These are phyloP conservation scores for Odiellus spinosus DNA, from an alignment of 2,888 invertebrate species.

Conservation along the genomic window DNA sequence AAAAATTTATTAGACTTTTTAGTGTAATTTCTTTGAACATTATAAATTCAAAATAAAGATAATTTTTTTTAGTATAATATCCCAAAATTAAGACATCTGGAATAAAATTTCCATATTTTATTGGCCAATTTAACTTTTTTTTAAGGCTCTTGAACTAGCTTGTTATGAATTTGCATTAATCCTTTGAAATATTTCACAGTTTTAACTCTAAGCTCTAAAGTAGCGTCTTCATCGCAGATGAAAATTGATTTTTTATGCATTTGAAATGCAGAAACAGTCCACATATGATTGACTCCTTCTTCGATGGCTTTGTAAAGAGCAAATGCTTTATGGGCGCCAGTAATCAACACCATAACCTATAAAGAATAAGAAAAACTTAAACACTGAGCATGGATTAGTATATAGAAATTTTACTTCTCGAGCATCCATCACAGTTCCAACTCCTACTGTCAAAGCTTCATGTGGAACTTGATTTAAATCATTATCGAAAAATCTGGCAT, in stretches of 20 bases:
- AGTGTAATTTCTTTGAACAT: no score
- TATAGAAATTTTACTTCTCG: constrained; percentile 83
- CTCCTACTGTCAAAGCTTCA: constrained; percentile 92
- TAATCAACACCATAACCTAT: constrained; percentile 89
- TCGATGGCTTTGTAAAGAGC: constrained; percentile 96
- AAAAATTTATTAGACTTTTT: no score
- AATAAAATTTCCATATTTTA: no score
- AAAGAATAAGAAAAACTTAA: no score
- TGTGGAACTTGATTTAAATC: constrained; percentile 82
- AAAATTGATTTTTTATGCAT: constrained; percentile 83
- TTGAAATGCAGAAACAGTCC: constrained; percentile 98
- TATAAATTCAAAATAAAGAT: no score
- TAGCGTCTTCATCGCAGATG: constrained; percentile 95
- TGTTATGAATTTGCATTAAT: constrained; percentile 67
- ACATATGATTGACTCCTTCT: constrained; percentile 98
- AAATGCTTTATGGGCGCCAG: constrained; percentile 87
- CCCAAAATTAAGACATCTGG: no score
- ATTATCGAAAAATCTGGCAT: constrained; percentile 91
- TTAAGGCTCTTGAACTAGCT: constrained; percentile 47
- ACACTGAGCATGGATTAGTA: no score
- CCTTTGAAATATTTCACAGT: constrained; percentile 98
- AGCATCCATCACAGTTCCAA: constrained; percentile 97
- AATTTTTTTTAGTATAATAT: no score
- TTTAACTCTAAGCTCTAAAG: constrained; percentile 86
- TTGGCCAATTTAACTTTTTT: no score